These are phyloP conservation scores for Morphnarchus princeps DNA, from an alignment of 2,113 vertebrate species.

Conservation along the genomic window DNA sequence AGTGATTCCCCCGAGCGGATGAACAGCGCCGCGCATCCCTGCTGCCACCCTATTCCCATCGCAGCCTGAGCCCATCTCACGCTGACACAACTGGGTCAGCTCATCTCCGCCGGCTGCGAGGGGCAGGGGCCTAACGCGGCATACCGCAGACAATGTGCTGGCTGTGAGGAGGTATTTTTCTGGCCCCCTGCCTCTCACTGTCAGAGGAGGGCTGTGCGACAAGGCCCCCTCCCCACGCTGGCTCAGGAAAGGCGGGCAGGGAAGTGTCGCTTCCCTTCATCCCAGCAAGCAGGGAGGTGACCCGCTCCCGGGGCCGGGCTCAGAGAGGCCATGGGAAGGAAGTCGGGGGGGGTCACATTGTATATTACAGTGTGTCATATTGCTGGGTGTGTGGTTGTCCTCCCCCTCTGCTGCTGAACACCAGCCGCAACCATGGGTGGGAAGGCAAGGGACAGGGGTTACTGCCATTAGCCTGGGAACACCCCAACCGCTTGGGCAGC, in stretches of 20 bases:
- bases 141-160: rapidly evolving
- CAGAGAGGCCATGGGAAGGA: not conserved
- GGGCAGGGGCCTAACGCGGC: not conserved
- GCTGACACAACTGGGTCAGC: slow-evolving; percentile 53
- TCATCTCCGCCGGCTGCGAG: rapidly evolving
- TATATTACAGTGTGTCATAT: not conserved
- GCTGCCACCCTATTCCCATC: not conserved
- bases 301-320: not conserved
- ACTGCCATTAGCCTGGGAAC: not conserved
- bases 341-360: not conserved
- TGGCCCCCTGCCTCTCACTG: rapidly evolving
- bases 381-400: not conserved
- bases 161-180: not conserved
- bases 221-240: not conserved
- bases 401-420: not conserved
- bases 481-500: not conserved
- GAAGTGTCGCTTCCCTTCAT: slow-evolving; percentile 6
- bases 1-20: not conserved
- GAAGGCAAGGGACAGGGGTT: not conserved
- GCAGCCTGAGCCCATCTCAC: rapidly evolving
- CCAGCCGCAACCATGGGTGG: not conserved
- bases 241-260: slow-evolving; percentile 32
- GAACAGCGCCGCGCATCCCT: not conserved
- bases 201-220: not conserved
- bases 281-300: not conserved